These are phyloP conservation scores for Agriopis leucophaearia DNA, from an alignment of 2,888 invertebrate genomes.

Conservation along the genomic window DNA sequence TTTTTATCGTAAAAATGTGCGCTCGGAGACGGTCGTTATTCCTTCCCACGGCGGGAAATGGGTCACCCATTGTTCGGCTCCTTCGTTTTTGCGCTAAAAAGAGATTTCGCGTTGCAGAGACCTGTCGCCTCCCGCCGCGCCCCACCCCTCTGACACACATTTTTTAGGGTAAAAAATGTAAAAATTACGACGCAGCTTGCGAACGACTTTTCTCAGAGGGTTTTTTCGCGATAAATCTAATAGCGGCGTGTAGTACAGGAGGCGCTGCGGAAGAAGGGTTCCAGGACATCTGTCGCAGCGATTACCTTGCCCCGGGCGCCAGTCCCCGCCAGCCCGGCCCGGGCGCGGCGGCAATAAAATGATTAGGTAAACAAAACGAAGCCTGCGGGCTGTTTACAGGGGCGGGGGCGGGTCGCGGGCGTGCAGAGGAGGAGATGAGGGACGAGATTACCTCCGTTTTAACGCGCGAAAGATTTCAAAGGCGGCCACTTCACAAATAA, in stretches of 20 bases:
- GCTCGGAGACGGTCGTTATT: constrained; percentile 80
- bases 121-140: constrained; percentile 70
- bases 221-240: constrained; percentile 71
- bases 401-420: constrained; percentile 43
- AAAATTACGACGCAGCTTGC: constrained; percentile 82
- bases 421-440: constrained; percentile 46
- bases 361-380: constrained; percentile 82
- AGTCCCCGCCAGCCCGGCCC: constrained; percentile 31
- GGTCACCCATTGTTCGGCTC: constrained; percentile 83
- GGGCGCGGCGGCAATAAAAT: constrained; percentile 66
- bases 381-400: constrained; percentile 68
- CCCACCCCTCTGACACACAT: constrained; percentile 79
- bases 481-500: constrained; percentile 85
- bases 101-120: constrained; percentile 74
- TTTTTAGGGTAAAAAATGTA: constrained; percentile 82
- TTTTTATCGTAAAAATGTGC: constrained; percentile 76
- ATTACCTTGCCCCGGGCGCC: constrained; percentile 53
- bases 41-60: constrained; percentile 86
- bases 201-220: constrained; percentile 77
- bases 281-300: constrained; percentile 67
- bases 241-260: constrained; percentile 74
- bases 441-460: constrained; percentile 84
- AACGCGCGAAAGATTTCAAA: constrained; percentile 85
- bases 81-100: constrained; percentile 82
- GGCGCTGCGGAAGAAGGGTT: constrained; percentile 67